Evolutionary conservation across 2,888 invertebrate genomes (phyloP), one percentile per base, ranked within the genome.

Genomic region (Tortricodes alternella): DNA sequence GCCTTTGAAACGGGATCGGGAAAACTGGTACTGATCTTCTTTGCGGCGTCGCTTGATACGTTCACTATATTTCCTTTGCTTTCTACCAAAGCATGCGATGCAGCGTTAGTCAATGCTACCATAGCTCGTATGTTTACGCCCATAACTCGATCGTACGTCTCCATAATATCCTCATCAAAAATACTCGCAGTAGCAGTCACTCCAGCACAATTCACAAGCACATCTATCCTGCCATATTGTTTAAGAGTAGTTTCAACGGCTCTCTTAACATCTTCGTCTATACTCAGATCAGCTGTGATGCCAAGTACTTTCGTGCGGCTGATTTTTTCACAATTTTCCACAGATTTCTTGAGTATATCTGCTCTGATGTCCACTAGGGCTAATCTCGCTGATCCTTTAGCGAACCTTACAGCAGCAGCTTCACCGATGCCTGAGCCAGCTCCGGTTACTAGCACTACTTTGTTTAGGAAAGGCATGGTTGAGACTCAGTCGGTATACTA

Each of bases 1-100:
- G 94, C 85, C 80, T 96, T 96, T 23, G 94, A 93, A 90, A 95
- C 93, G 59, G 89, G 87, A 72, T 96, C 95, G 1, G 63, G 46
- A 9, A 59, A 35, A 21, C 32, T 23, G 0, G 21, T 24, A 1
- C 49, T 37, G 5, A 39, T 24, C 1, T 38, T 32, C 9, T 46
- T 48, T 0, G 52, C 58, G 8, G 49, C 49, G 0, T 63, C 44
- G 27, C 68, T 67, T 6, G 68, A 67, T 0, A 68, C 53, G 32
- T 66, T 68, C 1, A 68, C 63, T 8, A 68, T 55, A 11, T 64
- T 66, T 0, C 68, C 67, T 59, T 67, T 67, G 13, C 53, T 61
- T 37, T 63, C 58, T 2, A 61, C 58, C 5, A 68, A 16, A 9
- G 62, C 50, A 5, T 61, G 59, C 4, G 48, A 52, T 11, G 62